Percentiles rank a stretch among this genome's conserved stretches.
These are phyloP conservation scores for Salpingus planirostris DNA, from an alignment of 2,888 invertebrate species.

Conservation along the genomic window DNA sequence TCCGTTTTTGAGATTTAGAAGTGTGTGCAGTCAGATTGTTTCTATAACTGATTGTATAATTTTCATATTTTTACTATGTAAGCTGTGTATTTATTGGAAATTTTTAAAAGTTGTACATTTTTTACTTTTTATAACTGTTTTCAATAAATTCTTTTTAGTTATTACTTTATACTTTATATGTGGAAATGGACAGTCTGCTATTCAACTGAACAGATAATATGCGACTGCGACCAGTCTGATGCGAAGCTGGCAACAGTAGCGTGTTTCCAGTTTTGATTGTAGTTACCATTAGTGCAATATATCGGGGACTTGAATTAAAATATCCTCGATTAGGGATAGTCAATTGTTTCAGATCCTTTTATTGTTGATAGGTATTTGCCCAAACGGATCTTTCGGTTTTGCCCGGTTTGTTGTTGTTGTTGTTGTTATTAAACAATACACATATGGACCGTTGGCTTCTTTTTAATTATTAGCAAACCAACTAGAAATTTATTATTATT, in stretches of 20 bases:
- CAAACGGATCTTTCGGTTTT: slow-evolving; percentile 35
- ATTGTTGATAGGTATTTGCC: too few relatives aligned
- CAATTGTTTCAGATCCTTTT: slow-evolving; percentile 41
- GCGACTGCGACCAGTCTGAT: slow-evolving; percentile 17
- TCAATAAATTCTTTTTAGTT: slow-evolving; percentile 32
- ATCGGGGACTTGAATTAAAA: slow-evolving; percentile 36
- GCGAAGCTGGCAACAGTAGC: slow-evolving; percentile 18
- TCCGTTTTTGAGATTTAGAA: slow-evolving; percentile 37
- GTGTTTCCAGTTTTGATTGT: slow-evolving; percentile 26
- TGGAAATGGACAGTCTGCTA: slow-evolving; percentile 20
- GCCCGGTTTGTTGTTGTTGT: slow-evolving; percentile 30
- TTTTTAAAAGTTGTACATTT: slow-evolving; percentile 39
- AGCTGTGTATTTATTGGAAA: slow-evolving; percentile 40
- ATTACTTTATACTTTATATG: slow-evolving; percentile 31
- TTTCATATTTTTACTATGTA: slow-evolving; percentile 39
- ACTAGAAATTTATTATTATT: slow-evolving; percentile 34
- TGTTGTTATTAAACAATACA: too few relatives aligned
- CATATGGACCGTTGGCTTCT: slow-evolving; percentile 34
- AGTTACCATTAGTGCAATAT: slow-evolving; percentile 44
- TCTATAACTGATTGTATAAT: slow-evolving; percentile 33
- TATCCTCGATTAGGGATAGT: slow-evolving; percentile 40
- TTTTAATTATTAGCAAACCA: slow-evolving; percentile 41
- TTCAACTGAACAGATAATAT: too few relatives aligned
- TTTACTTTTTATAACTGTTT: slow-evolving; percentile 42
- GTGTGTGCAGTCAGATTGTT: slow-evolving; percentile 35